These are phyloP conservation scores for Tolypeutes matacus DNA, from an alignment of 2,797 vertebrate species.

Conservation along the genomic window DNA sequence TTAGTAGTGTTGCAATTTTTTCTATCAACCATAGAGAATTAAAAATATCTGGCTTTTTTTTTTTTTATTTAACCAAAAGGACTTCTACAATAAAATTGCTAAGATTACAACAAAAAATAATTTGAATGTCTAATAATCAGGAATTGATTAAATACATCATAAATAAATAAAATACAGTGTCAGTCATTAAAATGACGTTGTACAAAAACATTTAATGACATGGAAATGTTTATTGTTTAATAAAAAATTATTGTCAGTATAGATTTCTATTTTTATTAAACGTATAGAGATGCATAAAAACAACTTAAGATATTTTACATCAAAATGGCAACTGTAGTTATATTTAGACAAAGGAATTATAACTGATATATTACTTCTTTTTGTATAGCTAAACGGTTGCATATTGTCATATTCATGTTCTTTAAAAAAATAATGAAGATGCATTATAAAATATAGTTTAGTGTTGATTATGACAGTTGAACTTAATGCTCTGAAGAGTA, in stretches of 20 bases:
- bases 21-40: constrained; percentile 15
- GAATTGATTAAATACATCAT: background rate
- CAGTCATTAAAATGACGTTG: constrained; percentile 14
- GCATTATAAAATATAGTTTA: background rate
- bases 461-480: constrained; percentile 14
- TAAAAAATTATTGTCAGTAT: background rate
- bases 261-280: constrained; percentile 42
- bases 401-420: constrained; percentile 33
- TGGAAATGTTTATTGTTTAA: background rate
- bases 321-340: background rate
- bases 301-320: background rate
- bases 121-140: constrained; percentile 26
- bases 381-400: background rate
- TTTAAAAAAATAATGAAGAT: constrained; percentile 27
- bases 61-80: background rate
- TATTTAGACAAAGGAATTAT: constrained; percentile 7
- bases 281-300: background rate
- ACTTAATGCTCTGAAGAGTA: constrained; percentile 20
- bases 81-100: background rate
- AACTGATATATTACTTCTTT: background rate
- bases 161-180: constrained; percentile 53
- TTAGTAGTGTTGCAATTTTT: background rate
- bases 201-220: background rate
- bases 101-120: constrained; percentile 16
- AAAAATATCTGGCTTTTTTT: background rate